Evolutionary conservation across 2,113 vertebrate genomes (phyloP).

Genomic region (Elachura formosa): DNA sequence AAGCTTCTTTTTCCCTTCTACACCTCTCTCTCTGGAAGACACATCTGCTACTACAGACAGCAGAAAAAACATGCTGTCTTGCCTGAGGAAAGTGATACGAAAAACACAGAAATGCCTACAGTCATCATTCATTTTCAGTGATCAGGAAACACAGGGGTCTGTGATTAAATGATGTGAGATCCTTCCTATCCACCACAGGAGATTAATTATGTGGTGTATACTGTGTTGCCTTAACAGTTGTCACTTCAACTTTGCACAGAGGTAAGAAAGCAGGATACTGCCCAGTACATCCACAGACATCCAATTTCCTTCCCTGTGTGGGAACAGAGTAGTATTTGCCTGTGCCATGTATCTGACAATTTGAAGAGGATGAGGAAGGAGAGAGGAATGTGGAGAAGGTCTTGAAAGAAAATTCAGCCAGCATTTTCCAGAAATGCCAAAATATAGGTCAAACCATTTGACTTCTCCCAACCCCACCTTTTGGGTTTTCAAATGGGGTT

Average conservation of each 20-base stretch:
- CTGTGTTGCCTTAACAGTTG: background rate
- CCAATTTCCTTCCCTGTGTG: background rate
- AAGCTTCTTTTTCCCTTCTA: background rate
- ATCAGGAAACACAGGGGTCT: background rate
- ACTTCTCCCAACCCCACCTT: background rate
- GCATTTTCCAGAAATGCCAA: background rate
- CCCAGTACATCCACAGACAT: background rate
- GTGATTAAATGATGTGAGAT: background rate
- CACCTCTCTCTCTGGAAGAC: background rate
- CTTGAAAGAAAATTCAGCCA: background rate
- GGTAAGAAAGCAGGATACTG: background rate
- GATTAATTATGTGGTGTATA: background rate
- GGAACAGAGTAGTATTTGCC: background rate
- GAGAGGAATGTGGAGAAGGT: background rate
- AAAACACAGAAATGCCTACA: background rate
- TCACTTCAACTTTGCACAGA: background rate
- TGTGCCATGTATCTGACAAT: background rate
- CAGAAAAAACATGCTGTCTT: background rate
- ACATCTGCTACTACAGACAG: background rate
- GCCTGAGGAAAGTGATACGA: background rate
- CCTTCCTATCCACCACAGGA: background rate
- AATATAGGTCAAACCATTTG: background rate
- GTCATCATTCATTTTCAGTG: background rate
- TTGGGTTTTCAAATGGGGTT: background rate
- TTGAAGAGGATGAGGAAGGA: background rate